These are phyloP conservation scores for Nomada goodeniana DNA, from an alignment of 2,888 invertebrate species.

Conservation along the genomic window DNA sequence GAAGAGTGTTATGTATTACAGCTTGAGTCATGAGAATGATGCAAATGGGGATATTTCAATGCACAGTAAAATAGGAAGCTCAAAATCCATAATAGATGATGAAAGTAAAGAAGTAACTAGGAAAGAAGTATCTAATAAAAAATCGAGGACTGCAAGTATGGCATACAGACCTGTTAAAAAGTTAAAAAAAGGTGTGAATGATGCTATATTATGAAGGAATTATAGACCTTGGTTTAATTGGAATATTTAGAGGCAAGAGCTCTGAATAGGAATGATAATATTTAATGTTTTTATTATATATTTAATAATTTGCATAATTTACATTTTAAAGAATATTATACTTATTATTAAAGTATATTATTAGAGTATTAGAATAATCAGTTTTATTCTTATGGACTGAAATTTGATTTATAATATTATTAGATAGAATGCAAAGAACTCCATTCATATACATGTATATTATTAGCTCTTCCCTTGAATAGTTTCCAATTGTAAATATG, in stretches of 20 bases:
- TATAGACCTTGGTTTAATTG: neutral
- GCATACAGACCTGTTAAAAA: slow-evolving; percentile 43
- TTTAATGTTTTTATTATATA: neutral
- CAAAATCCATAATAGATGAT: neutral
- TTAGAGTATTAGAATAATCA: no score
- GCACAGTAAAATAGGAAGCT: neutral
- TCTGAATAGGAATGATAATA: neutral
- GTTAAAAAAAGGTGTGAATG: slow-evolving; percentile 44
- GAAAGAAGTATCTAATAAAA: slow-evolving; percentile 15
- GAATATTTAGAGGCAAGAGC: slow-evolving; percentile 17
- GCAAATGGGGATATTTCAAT: neutral
- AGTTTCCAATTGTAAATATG: slow-evolving; percentile 25
- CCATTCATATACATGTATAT: neutral
- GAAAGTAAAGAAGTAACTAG: neutral
- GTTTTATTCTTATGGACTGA: neutral
- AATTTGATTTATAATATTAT: slow-evolving; percentile 11
- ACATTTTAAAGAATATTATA: no score
- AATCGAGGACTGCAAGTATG: slow-evolving; percentile 17
- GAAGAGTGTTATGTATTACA: slow-evolving; percentile 7
- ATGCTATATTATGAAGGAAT: slow-evolving; percentile 44
- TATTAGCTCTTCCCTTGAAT: neutral
- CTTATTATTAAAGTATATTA: no score
- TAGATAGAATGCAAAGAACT: neutral
- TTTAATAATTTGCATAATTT: neutral
- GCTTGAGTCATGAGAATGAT: slow-evolving; percentile 1